Evolutionary conservation across 2,797 vertebrate species (phyloP), one percentile per base, ranked within the genome.

Genomic region (Malurus leucopterus): DNA sequence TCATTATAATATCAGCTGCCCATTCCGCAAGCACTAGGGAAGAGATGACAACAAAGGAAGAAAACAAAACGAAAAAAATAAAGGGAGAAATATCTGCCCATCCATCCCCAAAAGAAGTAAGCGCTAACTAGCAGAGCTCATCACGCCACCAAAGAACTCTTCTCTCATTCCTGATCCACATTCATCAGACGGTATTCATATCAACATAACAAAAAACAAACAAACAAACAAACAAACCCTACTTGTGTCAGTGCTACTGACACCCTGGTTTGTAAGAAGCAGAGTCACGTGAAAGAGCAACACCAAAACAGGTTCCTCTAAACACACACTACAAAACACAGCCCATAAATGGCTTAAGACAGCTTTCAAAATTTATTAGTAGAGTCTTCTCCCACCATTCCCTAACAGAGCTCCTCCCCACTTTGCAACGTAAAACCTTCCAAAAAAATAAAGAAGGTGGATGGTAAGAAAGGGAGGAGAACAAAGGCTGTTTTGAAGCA

Each of bases 1-100:
- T 91, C 84, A 85, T 69, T 94, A 88, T 79, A 93, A 79, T 47
- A 87, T 29, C 68, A 93, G 64, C 41, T 79, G 54, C 47, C 69
- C 71, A 68, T 90, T 94, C 73, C 82, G 63, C 32, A 84, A 68
- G 65, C 53, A 32, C 62, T 51, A 68, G 41, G 27, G 51, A 93
- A 87, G 38, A 84, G 50, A 84, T 76, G 32, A 88, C 83, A 86
- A 69, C 86, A 93, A 46, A 92, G 36, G 24, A 76, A 85, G 20
- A 54, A 76, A 88, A 81, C 6, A 51, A 24, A 77, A 24, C 13
- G 27, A 53, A 32, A 38, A 6, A 36, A 5, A 13, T 17, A 3
- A 3, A 9, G 17, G 29, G 23, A n/a, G 18, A 61, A 72, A 22
- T 76, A 89, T 36, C 36, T 72, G 49, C 10, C 43, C 29, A 10